Evolutionary conservation across 2,888 invertebrate species (phyloP).

Genomic region (Volucella inanis): DNA sequence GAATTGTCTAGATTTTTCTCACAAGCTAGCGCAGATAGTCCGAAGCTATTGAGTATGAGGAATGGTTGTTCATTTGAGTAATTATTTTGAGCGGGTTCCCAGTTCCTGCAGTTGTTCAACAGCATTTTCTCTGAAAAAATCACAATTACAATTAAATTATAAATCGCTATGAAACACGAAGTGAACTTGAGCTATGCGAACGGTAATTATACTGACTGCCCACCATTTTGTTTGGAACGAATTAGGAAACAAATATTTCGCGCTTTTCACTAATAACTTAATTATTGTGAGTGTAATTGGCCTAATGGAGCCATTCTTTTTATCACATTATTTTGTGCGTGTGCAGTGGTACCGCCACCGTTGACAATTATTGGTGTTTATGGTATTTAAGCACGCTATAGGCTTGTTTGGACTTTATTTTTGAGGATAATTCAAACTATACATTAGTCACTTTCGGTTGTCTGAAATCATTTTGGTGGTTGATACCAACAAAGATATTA

Average conservation of each 20-base stretch:
- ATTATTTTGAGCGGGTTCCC: no score
- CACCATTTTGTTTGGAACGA: not conserved
- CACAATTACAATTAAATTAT: not conserved
- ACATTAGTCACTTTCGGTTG: no score
- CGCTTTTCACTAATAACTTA: constrained; percentile 30
- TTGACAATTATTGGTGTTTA: constrained; percentile 9
- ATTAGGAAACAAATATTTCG: not conserved
- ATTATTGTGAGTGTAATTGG: constrained; percentile 22
- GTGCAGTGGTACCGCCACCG: not conserved
- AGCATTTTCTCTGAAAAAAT: not conserved
- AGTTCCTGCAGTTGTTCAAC: no score
- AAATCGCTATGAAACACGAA: constrained; percentile 1
- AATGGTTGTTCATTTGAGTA: no score
- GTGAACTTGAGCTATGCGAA: constrained; percentile 1
- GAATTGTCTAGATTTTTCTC: no score
- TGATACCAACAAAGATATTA: no score
- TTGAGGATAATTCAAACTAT: no score
- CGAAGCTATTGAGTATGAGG: no score
- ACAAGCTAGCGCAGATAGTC: no score
- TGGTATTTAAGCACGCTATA: constrained; percentile 6
- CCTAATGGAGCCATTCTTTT: constrained; percentile 21
- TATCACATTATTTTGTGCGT: no score
- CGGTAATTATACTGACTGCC: not conserved
- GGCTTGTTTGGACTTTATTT: constrained; percentile 6
- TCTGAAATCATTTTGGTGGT: no score